Base-by-base conservation (phyloP, 1,140 invertebrate genomes). In the Drosophila pectinifera region DNA sequence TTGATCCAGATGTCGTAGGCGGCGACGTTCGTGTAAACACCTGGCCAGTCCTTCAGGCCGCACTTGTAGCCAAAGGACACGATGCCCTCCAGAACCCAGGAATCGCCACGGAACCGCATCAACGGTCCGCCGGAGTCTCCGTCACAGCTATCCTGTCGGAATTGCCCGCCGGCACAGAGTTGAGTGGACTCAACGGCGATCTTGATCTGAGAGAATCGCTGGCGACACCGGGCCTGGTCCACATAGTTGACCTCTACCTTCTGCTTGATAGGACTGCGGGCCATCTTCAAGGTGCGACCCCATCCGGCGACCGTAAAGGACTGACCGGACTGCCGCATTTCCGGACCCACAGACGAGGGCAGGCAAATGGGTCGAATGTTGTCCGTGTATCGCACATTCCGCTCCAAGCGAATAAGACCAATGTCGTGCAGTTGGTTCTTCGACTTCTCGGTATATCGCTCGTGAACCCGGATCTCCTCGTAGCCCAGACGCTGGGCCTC, bases 51-150 rank as follows among this genome's bases (percentile, higher is more conserved):
- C 51, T 86, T 58, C 36, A 92, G 48, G 53, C 92, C 64, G 91
- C 94, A 91, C 84, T 93, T 68, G 65, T 79, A 89, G 2, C 94
- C 94, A 56, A 94, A 94, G 2, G 94, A 94, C 1, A 94, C 93
- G 14, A 94, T 73, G 39, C 94, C 94, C 58, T 94, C 91, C 1
- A 94, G 92, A 5, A 94, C 77, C 93, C 93, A 94, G 73, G 91
- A 78, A 53, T 67, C 92, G 5, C 78, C 81, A 0, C 91, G 82
- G 54, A 93, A 91, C 20, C 92, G 92, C 93, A 94, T 93, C n/a
- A 94, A 36, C 0, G 93, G 94, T n/a, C 96, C 96, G 11, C 96
- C 96, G 1, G 96, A 96, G 61, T 95, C 95, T 0, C 95, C 95
- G 0, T 93, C 93, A 56, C 95, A 96, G 1, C 94, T 94, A 63